Evolutionary conservation across 92 coral and sea anemone species (phyloP).

Genomic region (Porites evermanni): DNA sequence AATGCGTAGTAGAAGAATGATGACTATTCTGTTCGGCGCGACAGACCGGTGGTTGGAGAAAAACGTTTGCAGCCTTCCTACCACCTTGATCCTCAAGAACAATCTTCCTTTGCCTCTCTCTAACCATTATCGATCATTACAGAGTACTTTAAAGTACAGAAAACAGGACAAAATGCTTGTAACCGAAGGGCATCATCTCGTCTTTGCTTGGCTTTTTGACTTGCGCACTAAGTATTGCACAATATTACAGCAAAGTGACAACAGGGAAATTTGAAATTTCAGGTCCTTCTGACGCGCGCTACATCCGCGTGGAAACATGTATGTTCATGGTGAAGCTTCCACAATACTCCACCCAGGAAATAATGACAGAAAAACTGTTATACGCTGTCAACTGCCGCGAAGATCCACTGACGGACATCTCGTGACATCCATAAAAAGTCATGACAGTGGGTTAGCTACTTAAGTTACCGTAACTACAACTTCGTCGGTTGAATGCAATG

Average conservation of each 20-base stretch:
- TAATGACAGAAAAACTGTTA: conserved; percentile 83
- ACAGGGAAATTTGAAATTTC: conserved; percentile 17
- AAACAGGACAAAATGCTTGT: too few relatives aligned
- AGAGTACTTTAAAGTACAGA: too few relatives aligned
- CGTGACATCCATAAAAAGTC: neutral
- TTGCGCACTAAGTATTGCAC: neutral
- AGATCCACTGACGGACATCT: conserved; percentile 92
- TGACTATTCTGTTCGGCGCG: too few relatives aligned
- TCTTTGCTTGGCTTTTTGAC: neutral
- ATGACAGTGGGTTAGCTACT: too few relatives aligned
- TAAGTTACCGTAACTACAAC: neutral
- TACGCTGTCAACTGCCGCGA: conserved; percentile 99
- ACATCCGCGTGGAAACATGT: conserved; percentile 98
- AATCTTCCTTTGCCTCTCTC: too few relatives aligned
- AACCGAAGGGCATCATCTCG: neutral
- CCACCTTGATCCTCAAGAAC: too few relatives aligned
- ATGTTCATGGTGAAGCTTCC: conserved; percentile 99
- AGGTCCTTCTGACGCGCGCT: conserved; percentile 97
- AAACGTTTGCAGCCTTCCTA: too few relatives aligned
- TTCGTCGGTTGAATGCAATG: neutral
- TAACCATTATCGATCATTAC: too few relatives aligned
- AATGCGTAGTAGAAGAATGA: too few relatives aligned
- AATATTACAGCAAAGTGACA: neutral
- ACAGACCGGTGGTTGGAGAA: too few relatives aligned
- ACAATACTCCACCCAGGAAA: conserved; percentile 92